These are phyloP conservation scores for Anguilla pacifica DNA, from an alignment of 2,797 vertebrate genomes.

Conservation along the genomic window DNA sequence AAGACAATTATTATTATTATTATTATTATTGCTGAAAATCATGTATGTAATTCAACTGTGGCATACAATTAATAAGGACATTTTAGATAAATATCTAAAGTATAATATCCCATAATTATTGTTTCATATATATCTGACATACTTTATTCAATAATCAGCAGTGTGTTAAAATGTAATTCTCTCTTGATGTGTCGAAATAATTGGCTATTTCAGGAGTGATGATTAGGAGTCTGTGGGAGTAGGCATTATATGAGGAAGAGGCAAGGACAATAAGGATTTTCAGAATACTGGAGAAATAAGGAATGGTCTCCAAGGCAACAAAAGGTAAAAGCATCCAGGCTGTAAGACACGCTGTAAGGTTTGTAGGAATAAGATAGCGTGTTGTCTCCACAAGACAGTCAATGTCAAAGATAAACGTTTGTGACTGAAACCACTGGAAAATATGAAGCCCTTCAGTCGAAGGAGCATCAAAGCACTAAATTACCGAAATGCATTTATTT, in stretches of 20 bases:
- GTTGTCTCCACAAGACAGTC: neutral
- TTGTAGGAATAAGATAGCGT: neutral
- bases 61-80: neutral
- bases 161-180: neutral
- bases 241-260: conserved; percentile 3
- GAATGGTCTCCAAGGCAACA: conserved; percentile 22
- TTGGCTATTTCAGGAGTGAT: conserved; percentile 5
- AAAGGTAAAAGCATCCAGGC: neutral
- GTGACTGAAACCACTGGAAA: neutral
- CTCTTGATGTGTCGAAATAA: neutral
- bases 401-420: neutral
- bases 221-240: conserved; percentile 16
- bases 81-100: neutral
- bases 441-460: neutral
- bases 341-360: neutral
- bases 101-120: neutral
- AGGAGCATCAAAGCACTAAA: neutral
- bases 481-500: neutral
- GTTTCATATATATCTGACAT: neutral
- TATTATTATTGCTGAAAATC: neutral
- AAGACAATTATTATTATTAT: neutral
- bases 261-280: conserved; percentile 8
- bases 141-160: neutral
- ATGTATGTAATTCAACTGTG: neutral
- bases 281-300: conserved; percentile 8